Conservation (phyloP, 1,140 invertebrate species). For the Drosophila sturtevanti region DNA sequence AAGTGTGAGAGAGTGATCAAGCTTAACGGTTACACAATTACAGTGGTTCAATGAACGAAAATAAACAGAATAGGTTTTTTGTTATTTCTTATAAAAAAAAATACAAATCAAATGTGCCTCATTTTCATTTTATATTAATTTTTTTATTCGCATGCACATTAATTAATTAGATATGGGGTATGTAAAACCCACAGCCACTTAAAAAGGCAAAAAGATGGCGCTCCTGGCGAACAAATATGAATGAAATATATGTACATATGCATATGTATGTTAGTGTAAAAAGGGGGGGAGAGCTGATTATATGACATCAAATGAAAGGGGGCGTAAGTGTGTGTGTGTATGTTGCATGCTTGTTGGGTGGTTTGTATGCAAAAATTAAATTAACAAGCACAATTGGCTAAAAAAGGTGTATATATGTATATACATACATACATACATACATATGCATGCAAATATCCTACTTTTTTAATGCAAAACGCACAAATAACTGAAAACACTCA, state of each 20-base stretch:
- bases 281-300: background rate
- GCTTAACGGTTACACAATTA: too few relatives aligned
- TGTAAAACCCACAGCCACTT: slow-evolving; percentile 41
- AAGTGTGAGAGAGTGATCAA: too few relatives aligned
- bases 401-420: slow-evolving; percentile 37
- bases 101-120: too few relatives aligned
- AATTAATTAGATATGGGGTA: background rate
- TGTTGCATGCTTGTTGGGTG: slow-evolving; percentile 1
- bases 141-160: background rate
- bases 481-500: slow-evolving; percentile 56
- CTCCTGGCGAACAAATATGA: too few relatives aligned
- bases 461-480: slow-evolving; percentile 55
- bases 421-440: too few relatives aligned
- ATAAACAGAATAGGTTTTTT: too few relatives aligned
- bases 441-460: too few relatives aligned
- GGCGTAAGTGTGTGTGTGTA: slow-evolving; percentile 14
- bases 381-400: slow-evolving; percentile 79
- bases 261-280: background rate
- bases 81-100: too few relatives aligned
- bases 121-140: too few relatives aligned
- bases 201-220: slow-evolving; percentile 66
- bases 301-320: slow-evolving; percentile 14
- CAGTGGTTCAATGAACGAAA: too few relatives aligned
- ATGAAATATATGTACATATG: too few relatives aligned
- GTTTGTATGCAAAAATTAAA: slow-evolving; percentile 65